Evolutionary conservation across 2,797 vertebrate species (phyloP), one percentile per base, ranked within the genome.

Genomic region (Myripristis jacobus): DNA sequence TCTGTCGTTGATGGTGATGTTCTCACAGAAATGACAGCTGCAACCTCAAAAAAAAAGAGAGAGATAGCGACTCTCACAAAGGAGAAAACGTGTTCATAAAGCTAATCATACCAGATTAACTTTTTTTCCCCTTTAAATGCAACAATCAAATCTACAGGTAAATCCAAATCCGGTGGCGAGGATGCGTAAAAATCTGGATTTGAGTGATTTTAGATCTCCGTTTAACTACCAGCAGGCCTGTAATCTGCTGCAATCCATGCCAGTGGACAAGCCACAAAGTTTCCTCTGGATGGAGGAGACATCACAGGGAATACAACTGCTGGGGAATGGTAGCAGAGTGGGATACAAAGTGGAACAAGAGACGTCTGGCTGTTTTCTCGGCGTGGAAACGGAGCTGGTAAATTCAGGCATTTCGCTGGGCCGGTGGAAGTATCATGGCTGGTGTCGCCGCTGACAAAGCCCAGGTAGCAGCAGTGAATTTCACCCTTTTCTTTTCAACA

Each of bases 341-440:
- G 77, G 77, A 79, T 22, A 80, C 55, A 58, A 34, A n/a, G 38
- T 31, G 66, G 41, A 84, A 84, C 68, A 79, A 84, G 81, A 87
- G 70, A 29, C 84, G 81, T 78, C 75, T 79, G 81, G 86, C 71
- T 84, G 43, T 77, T 82, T 85, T 77, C 79, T 79, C 80, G 63
- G 82, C 76, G 83, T 85, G 81, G 79, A 81, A 58, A 80, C 46
- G 73, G 82, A 85, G 80, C 87, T 87, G 80, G 85, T 70, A 73
- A 50, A 59, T 36, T 83, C 69, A 83, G 85, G 78, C 89, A 41
- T 75, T 59, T 50, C 19, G 24, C 65, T 67, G 83, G 87, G 84
- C 85, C 79, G 64, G 18, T 22, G 47, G 16, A 74, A 54, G 29
- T 69, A 56, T 43, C 18, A 38, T 54, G 55, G 80, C 77, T 57